These are phyloP conservation scores for Loxodonta africana DNA, from an alignment of 2,113 vertebrate species.

Conservation along the genomic window DNA sequence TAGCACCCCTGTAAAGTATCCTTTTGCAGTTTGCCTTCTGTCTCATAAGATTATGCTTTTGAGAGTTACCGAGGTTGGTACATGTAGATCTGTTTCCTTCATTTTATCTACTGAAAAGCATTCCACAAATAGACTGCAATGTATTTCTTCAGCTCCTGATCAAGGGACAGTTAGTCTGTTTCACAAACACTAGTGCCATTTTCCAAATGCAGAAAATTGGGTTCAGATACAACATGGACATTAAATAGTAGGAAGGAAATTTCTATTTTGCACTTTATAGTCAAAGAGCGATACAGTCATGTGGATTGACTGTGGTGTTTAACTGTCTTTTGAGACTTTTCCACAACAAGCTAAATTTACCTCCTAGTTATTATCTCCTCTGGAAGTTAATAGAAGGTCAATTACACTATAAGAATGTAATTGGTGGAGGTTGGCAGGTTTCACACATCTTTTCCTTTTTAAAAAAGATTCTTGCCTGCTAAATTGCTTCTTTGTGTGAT, in stretches of 20 bases:
- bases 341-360: slow-evolving; percentile 59
- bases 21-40: neutral
- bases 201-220: slow-evolving; percentile 32
- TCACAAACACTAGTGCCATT: neutral
- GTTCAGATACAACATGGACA: neutral
- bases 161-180: neutral
- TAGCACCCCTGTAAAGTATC: neutral
- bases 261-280: neutral
- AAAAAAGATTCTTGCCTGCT: neutral
- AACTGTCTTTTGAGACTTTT: slow-evolving; percentile 60
- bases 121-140: neutral
- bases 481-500: slow-evolving; percentile 40
- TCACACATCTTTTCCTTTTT: slow-evolving; percentile 16
- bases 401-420: slow-evolving; percentile 42
- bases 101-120: neutral
- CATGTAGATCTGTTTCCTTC: neutral
- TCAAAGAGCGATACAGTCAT: neutral
- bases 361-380: slow-evolving; percentile 65
- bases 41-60: neutral
- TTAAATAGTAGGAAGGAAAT: neutral
- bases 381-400: slow-evolving; percentile 78
- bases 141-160: neutral
- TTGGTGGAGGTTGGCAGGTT: slow-evolving; percentile 42
- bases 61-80: neutral
- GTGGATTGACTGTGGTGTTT: slow-evolving; percentile 50